Conservation (phyloP, 2,888 invertebrate genomes). For the Drosophila putrida region DNA sequence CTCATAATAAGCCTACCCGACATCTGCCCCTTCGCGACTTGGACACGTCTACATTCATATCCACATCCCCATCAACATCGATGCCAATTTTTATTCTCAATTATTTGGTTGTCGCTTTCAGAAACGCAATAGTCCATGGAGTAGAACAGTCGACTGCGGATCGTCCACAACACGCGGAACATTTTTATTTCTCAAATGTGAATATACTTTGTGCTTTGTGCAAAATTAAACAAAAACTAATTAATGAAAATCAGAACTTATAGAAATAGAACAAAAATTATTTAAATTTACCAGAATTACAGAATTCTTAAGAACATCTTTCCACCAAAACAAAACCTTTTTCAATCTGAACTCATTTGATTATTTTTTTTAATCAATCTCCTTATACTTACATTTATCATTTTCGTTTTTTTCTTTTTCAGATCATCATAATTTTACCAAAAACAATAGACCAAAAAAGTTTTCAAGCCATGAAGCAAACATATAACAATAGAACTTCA, state of each 20-base stretch:
- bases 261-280: neutral
- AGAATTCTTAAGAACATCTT: too few relatives aligned
- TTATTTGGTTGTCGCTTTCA: conserved; percentile 69
- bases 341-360: neutral
- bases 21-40: conserved; percentile 52
- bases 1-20: conserved; percentile 83
- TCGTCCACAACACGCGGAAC: conserved; percentile 76
- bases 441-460: conserved; percentile 82
- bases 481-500: conserved; percentile 68
- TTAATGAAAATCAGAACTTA: neutral
- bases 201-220: conserved; percentile 51
- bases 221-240: conserved; percentile 7
- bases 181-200: conserved; percentile 80
- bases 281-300: neutral
- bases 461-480: conserved; percentile 66
- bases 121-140: conserved; percentile 78
- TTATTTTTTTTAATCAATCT: neutral
- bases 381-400: conserved; percentile 10
- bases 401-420: conserved; percentile 53
- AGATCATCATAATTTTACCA: conserved; percentile 83
- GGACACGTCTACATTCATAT: conserved; percentile 28
- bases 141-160: conserved; percentile 81
- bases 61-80: conserved; percentile 33
- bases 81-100: conserved; percentile 66
- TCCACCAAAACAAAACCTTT: neutral